Percentiles rank a stretch among this genome's conserved stretches.
Evolutionary conservation across 2,113 vertebrate genomes (phyloP).

Genomic region (Chloroceryle aenea): DNA sequence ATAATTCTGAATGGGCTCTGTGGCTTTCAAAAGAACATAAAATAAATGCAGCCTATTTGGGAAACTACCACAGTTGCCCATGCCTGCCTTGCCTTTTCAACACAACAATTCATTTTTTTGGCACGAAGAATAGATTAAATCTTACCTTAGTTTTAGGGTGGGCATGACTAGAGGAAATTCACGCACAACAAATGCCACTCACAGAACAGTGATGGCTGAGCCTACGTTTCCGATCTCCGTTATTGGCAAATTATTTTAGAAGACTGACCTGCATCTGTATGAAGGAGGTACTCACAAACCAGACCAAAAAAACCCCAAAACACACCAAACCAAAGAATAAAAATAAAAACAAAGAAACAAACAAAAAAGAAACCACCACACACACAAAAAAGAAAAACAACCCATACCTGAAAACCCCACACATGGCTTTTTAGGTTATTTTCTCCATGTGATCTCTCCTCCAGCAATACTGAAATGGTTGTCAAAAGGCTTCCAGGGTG

Average conservation of each 20-base stretch:
- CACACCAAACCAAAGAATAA: not conserved
- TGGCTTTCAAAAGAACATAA: not conserved
- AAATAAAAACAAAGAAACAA: not conserved
- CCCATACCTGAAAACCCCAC: not conserved
- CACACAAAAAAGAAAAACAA: too few species aligned
- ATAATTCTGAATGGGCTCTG: accelerated
- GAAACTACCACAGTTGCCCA: not conserved
- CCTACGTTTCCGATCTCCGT: not conserved
- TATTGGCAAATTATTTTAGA: not conserved
- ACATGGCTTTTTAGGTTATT: not conserved
- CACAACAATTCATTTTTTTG: not conserved
- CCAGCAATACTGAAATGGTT: not conserved
- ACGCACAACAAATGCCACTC: not conserved
- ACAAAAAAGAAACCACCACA: too few species aligned
- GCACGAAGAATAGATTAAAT: not conserved
- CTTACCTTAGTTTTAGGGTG: not conserved
- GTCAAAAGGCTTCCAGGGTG: not conserved
- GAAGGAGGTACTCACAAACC: not conserved
- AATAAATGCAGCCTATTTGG: not conserved
- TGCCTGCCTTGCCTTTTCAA: not conserved
- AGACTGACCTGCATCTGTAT: not conserved
- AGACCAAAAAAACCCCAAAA: not conserved
- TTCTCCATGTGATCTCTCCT: not conserved
- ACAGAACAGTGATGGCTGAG: not conserved
- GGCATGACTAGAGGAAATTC: not conserved